Evolutionary conservation across 92 coral and sea anemone species (phyloP), one percentile per base, ranked within the genome.

Genomic region (Epizoanthus scotinus): DNA sequence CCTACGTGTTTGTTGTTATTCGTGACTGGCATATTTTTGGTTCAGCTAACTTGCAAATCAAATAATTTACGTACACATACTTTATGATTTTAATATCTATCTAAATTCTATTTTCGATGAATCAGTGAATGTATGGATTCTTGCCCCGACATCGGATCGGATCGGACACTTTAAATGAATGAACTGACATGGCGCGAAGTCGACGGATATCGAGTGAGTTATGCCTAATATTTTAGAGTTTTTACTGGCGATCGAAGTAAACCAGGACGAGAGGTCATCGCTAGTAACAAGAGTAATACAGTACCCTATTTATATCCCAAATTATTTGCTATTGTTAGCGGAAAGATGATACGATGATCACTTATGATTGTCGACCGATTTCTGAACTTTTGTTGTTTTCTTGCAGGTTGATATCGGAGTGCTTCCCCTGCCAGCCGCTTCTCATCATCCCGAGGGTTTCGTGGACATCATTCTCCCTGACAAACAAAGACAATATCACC

Each of bases 401-500:
- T 75, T 21, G 22, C 69, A 75, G 81, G 81, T 75, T 40, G 81
- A 75, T 75, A 7, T 75, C 25, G 49, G 68, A 21, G 42, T 58
- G 28, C 67, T 40, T 9, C 20, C 81, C 40, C 26, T 63, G 6
- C 6, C 28, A 9, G 49, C 13, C 29, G 36, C n/a, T 8, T 22
- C 26, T 10, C 54, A 36, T 38, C 55, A 2, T 58, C 81, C 27
- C 13, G 55, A 38, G 53, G 24, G 25, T 13, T 40, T 13, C 8
- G 40, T 20, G 54, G 68, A 60, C 28, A 52, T 55, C 52, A 55
- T 47, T 81, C 56, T 69, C 57, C 73, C 82, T 44, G 82, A 53
- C 19, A 67, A 38, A 21, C 70, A 83, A 31, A 73, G 72, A 40
- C 52, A 47, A 8, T 83, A 71, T 40, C 85, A 70, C 36, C 90